phyloP scores from a whole-genome alignment of 2,888 invertebrate genomes.

The Junonia oenone region DNA sequence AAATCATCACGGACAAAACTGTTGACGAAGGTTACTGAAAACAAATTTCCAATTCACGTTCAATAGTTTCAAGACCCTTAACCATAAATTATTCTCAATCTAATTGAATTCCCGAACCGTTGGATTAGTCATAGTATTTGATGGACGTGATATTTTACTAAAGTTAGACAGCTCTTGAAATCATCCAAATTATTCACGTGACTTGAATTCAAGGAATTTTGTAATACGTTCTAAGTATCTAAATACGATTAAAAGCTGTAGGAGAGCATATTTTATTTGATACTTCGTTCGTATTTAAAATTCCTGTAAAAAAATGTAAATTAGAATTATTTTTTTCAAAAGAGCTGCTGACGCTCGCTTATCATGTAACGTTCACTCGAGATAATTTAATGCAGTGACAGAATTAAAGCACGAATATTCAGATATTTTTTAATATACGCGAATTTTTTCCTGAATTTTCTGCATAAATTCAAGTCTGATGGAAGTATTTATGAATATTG shows the following conservation, averaged over 20 bases:
- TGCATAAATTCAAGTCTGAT: no score
- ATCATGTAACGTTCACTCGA: no score
- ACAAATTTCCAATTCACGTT: constrained; percentile 7
- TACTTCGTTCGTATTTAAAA: no score
- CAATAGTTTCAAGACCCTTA: constrained; percentile 4
- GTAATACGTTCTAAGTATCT: neutral
- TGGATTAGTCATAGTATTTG: constrained; percentile 17
- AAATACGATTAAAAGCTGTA: neutral
- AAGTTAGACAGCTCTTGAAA: constrained; percentile 4
- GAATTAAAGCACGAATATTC: no score
- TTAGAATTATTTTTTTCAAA: no score
- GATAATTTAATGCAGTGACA: no score
- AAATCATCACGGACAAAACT: neutral
- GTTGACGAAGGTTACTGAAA: neutral
- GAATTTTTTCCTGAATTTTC: no score
- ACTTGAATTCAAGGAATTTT: neutral
- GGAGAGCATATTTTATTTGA: no score
- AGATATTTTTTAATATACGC: no score
- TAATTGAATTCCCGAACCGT: constrained; percentile 14
- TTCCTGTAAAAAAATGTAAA: no score
- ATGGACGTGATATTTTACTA: constrained; percentile 13
- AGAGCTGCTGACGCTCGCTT: no score
- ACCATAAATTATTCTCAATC: constrained; percentile 17
- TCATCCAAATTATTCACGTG: neutral
- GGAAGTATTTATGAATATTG: no score